Percentiles rank a stretch among this genome's conserved stretches.
These are phyloP conservation scores for Meiosimyza decipiens DNA, from an alignment of 2,888 invertebrate species.

Conservation along the genomic window DNA sequence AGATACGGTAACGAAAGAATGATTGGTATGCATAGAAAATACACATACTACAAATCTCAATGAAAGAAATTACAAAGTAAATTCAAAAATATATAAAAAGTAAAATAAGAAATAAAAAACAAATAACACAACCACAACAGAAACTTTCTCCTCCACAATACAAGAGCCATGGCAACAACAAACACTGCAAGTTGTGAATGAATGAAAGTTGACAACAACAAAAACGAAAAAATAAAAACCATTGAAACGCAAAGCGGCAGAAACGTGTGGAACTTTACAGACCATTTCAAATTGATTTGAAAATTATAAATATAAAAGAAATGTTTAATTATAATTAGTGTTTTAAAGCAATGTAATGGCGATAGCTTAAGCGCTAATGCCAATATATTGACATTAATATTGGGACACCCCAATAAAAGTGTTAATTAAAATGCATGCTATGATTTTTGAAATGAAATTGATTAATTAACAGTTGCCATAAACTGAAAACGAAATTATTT, in stretches of 20 bases:
- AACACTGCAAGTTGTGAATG: constrained; percentile 22
- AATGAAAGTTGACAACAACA: constrained; percentile 34
- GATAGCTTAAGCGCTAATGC: not conserved
- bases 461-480: not conserved
- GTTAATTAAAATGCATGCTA: constrained; percentile 10
- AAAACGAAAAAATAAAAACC: not conserved
- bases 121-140: constrained; percentile 24
- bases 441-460: no score
- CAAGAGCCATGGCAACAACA: not conserved
- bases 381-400: not conserved
- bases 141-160: not conserved
- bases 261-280: not conserved
- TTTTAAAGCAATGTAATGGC: not conserved
- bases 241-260: not conserved
- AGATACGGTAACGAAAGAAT: constrained; percentile 10
- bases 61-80: not conserved
- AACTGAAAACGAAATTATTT: constrained; percentile 26
- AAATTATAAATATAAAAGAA: not conserved
- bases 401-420: not conserved
- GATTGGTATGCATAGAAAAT: constrained; percentile 17
- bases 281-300: not conserved
- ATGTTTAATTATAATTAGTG: not conserved
- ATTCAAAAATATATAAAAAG: constrained; percentile 4
- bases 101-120: constrained; percentile 9
- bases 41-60: not conserved